phyloP scores from a whole-genome alignment of 92 coral and sea anemone species.

The Micromussa lordhowensis region DNA sequence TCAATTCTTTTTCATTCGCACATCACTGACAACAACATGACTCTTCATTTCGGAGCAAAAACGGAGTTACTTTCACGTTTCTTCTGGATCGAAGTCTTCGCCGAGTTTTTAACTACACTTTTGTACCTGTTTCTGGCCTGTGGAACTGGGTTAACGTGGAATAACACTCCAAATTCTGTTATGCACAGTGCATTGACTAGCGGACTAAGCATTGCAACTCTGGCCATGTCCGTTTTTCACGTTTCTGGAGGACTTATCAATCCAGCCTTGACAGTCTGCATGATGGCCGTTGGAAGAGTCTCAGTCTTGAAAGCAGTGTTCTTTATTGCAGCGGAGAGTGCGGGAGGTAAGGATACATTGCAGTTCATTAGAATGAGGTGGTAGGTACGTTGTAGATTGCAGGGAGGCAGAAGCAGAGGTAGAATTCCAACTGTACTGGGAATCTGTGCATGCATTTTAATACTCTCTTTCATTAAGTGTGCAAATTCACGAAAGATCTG shows the following conservation, averaged over 20 bases:
- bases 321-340: slow-evolving; percentile 66
- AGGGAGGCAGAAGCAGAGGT: too few species aligned
- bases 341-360: slow-evolving; percentile 58
- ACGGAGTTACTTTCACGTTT: slow-evolving; percentile 14
- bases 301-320: slow-evolving; percentile 63
- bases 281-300: slow-evolving; percentile 69
- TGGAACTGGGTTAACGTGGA: slow-evolving; percentile 70
- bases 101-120: slow-evolving; percentile 79
- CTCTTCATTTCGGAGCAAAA: not conserved
- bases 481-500: too few species aligned
- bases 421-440: too few species aligned
- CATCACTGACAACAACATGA: too few species aligned
- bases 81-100: slow-evolving; percentile 78
- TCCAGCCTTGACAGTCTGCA: slow-evolving; percentile 78
- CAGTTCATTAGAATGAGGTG: too few species aligned
- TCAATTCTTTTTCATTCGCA: too few species aligned
- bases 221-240: slow-evolving; percentile 67
- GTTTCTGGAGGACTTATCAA: slow-evolving; percentile 78
- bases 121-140: slow-evolving; percentile 73
- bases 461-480: too few species aligned
- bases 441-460: too few species aligned
- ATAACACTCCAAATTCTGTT: slow-evolving; percentile 50
- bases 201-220: slow-evolving; percentile 74
- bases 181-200: slow-evolving; percentile 71
- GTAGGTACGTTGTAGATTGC: too few species aligned